A percentile compares a stretch with the other conserved stretches of the same genome.
Evolutionary conservation across 2,113 vertebrate species (phyloP).

Genomic region (Elachura formosa): DNA sequence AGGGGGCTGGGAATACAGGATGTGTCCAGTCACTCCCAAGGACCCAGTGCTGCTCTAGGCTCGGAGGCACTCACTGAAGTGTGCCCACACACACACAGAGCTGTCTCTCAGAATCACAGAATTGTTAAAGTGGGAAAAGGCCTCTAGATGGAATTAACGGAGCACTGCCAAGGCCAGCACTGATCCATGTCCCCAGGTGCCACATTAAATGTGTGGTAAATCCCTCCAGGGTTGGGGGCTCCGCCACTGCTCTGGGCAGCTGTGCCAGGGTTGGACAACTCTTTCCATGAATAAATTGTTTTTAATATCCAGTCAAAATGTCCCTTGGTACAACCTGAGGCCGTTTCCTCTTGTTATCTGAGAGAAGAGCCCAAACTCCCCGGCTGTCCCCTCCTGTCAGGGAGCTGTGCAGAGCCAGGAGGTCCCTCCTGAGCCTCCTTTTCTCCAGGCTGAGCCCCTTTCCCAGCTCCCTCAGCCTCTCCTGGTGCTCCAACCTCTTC

Average conservation of each 20-base stretch:
- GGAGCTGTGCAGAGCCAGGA: background rate
- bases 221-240: background rate
- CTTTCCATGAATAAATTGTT: background rate
- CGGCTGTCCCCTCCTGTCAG: background rate
- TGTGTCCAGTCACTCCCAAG: background rate
- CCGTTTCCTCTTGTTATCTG: background rate
- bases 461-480: background rate
- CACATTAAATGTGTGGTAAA: background rate
- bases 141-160: background rate
- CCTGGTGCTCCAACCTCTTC: background rate
- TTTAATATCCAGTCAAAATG: background rate
- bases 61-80: rapidly evolving
- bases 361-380: rapidly evolving
- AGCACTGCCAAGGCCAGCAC: background rate
- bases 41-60: background rate
- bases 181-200: background rate
- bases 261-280: background rate
- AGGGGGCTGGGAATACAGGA: rapidly evolving
- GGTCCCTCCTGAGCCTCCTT: background rate
- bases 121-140: background rate
- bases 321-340: background rate
- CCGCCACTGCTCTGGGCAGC: background rate
- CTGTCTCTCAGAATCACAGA: background rate
- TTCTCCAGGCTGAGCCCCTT: background rate
- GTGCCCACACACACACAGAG: rapidly evolving